Evolutionary conservation across 2,888 invertebrate genomes (phyloP).

Genomic region (Blera fallax): DNA sequence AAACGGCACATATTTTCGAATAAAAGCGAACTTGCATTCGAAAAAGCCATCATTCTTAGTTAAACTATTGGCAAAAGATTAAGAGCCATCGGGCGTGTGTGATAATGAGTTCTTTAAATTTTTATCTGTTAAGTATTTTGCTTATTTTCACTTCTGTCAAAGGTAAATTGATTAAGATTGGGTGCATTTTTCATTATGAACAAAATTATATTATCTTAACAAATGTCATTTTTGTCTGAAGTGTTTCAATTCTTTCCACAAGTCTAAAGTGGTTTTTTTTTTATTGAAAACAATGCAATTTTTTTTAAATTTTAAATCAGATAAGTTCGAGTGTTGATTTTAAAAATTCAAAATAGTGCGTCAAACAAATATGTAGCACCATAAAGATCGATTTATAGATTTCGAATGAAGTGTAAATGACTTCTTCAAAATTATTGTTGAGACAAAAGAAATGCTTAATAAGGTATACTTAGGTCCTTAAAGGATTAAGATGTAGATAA

Average conservation of each 20-base stretch:
- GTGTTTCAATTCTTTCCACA: neutral
- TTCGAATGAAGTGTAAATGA: no score
- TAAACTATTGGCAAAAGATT: constrained; percentile 7
- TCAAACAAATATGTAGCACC: no score
- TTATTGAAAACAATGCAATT: neutral
- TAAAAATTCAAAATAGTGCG: neutral
- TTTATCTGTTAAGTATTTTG: constrained; percentile 8
- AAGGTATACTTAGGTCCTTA: no score
- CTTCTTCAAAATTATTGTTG: no score
- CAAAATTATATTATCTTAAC: neutral
- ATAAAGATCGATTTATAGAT: neutral
- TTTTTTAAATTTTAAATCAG: neutral
- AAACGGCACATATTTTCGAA: neutral
- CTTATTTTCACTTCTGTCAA: constrained; percentile 14
- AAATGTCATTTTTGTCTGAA: neutral
- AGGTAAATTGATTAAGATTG: constrained; percentile 15
- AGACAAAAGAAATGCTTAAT: no score
- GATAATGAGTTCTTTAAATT: constrained; percentile 6
- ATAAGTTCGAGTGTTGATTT: neutral
- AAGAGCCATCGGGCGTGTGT: neutral
- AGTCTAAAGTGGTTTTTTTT: neutral
- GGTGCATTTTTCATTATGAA: neutral
- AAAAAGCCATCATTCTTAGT: constrained; percentile 22
- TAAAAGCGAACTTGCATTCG: constrained; percentile 3
- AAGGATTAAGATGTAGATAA: no score